Evolutionary conservation across 1,140 invertebrate species (phyloP).

Genomic region (Cyclargus thomasi): DNA sequence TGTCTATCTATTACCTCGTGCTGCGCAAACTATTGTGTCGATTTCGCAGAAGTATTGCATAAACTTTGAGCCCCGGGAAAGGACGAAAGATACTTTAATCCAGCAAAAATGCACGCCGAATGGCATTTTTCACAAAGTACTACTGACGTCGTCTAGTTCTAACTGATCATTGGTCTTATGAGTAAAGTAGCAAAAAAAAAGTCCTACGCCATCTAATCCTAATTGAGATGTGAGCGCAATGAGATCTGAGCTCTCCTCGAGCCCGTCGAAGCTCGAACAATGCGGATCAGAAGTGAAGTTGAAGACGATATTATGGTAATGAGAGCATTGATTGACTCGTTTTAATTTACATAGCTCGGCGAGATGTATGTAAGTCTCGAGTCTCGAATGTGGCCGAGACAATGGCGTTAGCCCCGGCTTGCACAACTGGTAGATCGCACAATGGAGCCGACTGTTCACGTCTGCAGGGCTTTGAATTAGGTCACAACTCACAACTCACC

Average conservation of each 20-base stretch:
- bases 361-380: conserved; percentile 46
- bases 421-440: conserved; percentile 25
- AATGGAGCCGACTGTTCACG: conserved; percentile 20
- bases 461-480: conserved; percentile 17
- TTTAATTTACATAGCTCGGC: not conserved
- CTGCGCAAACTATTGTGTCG: too few relatives aligned
- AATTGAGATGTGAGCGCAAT: not conserved
- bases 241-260: not conserved
- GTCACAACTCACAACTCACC: not conserved
- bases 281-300: not conserved
- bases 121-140: too few relatives aligned
- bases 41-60: too few relatives aligned
- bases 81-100: too few relatives aligned
- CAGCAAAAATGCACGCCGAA: too few relatives aligned
- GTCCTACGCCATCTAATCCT: not conserved
- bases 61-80: too few relatives aligned
- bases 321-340: conserved; percentile 14
- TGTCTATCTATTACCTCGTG: too few relatives aligned
- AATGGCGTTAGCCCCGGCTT: conserved; percentile 35
- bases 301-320: conserved; percentile 6
- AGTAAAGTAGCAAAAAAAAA: too few relatives aligned
- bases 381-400: conserved; percentile 35
- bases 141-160: too few relatives aligned
- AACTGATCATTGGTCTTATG: too few relatives aligned
- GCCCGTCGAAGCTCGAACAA: not conserved